Evolutionary conservation across 2,888 invertebrate species (phyloP).

Genomic region (Andrena bucephala): DNA sequence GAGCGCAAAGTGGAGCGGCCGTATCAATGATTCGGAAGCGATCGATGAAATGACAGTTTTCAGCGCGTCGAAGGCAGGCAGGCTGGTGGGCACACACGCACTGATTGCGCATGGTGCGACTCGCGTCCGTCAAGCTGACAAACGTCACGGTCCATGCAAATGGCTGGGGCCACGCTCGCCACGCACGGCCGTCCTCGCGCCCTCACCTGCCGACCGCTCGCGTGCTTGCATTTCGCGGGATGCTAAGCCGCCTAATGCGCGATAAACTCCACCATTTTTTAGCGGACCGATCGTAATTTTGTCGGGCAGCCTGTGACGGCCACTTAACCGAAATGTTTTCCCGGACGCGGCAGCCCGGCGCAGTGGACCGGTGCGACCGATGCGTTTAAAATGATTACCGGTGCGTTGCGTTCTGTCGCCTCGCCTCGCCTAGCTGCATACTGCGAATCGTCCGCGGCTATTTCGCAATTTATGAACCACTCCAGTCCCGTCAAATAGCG

Average conservation of each 20-base stretch:
- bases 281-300: slow-evolving; percentile 20
- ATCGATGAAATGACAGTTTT: slow-evolving; percentile 56
- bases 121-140: slow-evolving; percentile 57
- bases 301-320: slow-evolving; percentile 16
- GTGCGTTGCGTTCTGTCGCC: slow-evolving; percentile 40
- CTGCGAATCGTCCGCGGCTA: slow-evolving; percentile 50
- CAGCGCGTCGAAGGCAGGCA: slow-evolving; percentile 21
- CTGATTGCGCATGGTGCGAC: slow-evolving; percentile 46
- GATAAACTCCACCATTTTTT: slow-evolving; percentile 37
- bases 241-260: slow-evolving; percentile 48
- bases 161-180: slow-evolving; percentile 23
- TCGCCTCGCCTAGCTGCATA: neutral
- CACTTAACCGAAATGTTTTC: slow-evolving; percentile 48
- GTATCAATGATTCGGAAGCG: slow-evolving; percentile 44
- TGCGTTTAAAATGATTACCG: slow-evolving; percentile 66
- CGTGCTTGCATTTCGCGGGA: slow-evolving; percentile 22
- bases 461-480: slow-evolving; percentile 66
- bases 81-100: slow-evolving; percentile 11
- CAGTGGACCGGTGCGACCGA: neutral
- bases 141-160: slow-evolving; percentile 51
- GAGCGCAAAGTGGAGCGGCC: slow-evolving; percentile 34
- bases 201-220: neutral
- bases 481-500: too few species aligned
- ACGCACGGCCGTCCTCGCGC: neutral
- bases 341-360: neutral